A percentile compares a stretch with the other conserved stretches of the same genome.
phyloP scores from a whole-genome alignment of 2,113 vertebrate genomes.

The Eublepharis macularius region DNA sequence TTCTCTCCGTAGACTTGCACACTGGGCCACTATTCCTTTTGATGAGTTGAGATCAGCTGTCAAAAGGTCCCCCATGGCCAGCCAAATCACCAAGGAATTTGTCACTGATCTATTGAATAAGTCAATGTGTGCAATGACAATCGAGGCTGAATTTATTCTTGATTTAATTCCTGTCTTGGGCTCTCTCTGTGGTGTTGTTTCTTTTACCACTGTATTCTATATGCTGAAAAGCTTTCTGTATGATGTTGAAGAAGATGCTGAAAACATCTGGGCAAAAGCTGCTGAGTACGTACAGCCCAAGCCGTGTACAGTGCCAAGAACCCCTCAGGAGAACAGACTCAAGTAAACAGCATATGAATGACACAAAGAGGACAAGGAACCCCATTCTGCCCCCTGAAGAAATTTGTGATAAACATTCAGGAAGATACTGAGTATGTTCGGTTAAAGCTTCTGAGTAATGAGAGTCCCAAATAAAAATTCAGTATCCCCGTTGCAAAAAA shows the following conservation, averaged over 20 bases:
- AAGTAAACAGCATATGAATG: too few relatives aligned
- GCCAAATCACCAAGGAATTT: not conserved
- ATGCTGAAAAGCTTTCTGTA: conserved; percentile 58
- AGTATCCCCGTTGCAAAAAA: too few relatives aligned
- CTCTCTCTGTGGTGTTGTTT: not conserved
- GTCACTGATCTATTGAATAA: conserved; percentile 44
- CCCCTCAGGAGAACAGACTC: too few relatives aligned
- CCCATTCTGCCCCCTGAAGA: too few relatives aligned
- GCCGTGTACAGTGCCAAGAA: too few relatives aligned
- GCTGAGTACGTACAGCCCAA: not conserved
- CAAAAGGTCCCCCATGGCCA: conserved; percentile 36
- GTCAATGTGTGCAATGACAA: not conserved
- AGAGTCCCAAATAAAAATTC: too few relatives aligned
- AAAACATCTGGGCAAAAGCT: conserved; percentile 22
- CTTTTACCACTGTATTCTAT: conserved; percentile 23
- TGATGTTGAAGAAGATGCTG: conserved; percentile 52
- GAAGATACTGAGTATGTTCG: too few relatives aligned
- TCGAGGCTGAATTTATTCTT: too few relatives aligned
- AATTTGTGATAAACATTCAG: too few relatives aligned
- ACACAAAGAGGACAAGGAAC: too few relatives aligned
- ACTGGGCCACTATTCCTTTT: conserved; percentile 31
- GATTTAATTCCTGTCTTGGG: conserved; percentile 30
- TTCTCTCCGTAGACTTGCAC: not conserved
- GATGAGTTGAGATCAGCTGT: conserved; percentile 30
- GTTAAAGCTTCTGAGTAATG: too few relatives aligned